A percentile compares a stretch with the other conserved stretches of the same genome.
Conservation (phyloP, 2,113 vertebrate genomes). For the Stigmatopora argus region DNA sequence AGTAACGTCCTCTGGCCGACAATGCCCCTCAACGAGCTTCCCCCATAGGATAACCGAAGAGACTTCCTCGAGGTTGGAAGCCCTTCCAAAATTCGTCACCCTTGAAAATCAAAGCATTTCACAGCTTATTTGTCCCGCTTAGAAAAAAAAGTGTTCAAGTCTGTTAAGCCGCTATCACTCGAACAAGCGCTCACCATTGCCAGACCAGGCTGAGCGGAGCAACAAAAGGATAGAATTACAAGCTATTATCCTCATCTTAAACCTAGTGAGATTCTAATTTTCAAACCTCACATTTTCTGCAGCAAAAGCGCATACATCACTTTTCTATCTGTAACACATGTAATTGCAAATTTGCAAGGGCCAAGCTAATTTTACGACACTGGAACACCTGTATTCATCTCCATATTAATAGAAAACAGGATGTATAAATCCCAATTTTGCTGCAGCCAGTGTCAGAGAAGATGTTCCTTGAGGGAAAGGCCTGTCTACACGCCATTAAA, state of each 20-base stretch:
- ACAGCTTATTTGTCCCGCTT: constrained; percentile 58
- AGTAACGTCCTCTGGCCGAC: constrained; percentile 37
- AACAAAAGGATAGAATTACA: constrained; percentile 48
- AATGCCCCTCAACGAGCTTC: constrained; percentile 34
- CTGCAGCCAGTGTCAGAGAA: constrained; percentile 69
- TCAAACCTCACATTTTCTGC: constrained; percentile 49
- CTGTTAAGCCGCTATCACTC: constrained; percentile 43
- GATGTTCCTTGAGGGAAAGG: constrained; percentile 75
- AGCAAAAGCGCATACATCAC: constrained; percentile 42
- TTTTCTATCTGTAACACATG: constrained; percentile 54
- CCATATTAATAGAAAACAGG: constrained; percentile 79
- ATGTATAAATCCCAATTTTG: constrained; percentile 78
- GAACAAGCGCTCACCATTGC: constrained; percentile 59
- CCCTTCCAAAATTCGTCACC: constrained; percentile 58
- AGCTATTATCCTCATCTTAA: constrained; percentile 62
- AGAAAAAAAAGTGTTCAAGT: constrained; percentile 34
- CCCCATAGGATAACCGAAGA: constrained; percentile 48
- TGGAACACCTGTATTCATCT: constrained; percentile 76
- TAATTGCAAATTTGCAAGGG: constrained; percentile 77
- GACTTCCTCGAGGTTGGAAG: constrained; percentile 61
- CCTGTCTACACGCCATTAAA: constrained; percentile 69
- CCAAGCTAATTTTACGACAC: constrained; percentile 76
- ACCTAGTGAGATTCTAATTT: constrained; percentile 55
- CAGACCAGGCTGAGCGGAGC: constrained; percentile 45
- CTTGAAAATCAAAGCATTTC: constrained; percentile 56